Base-by-base conservation (phyloP, 2,113 vertebrate genomes). In the Epinephelus lanceolatus region DNA sequence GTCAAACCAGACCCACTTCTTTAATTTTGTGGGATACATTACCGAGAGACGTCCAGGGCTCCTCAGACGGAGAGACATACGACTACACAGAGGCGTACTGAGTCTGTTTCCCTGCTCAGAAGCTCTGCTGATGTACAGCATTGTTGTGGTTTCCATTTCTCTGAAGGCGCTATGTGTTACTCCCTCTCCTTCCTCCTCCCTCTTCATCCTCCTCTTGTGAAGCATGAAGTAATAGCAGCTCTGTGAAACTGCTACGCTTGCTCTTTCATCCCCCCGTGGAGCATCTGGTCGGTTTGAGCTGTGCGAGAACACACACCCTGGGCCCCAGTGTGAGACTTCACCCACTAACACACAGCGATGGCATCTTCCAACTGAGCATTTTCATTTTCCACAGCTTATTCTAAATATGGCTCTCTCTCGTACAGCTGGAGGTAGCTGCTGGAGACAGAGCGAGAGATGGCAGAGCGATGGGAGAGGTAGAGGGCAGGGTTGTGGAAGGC, bases 271-370 rank as follows among this genome's bases (percentile, higher is more conserved):
- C 67, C 83, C 78, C 88, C 0, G 8, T 40, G 73, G 88, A 86
- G 74, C 80, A 82, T 87, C 80, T 84, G 74, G 80, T 86, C 76
- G 69, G 76, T 88, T 82, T 87, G 86, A 88, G 81, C 62, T 17
- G 51, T 75, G 75, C 18, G 14, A 65, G 42, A 83, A 62, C 70
- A 49, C 74, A 63, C 63, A 45, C 60, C 49, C 62, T 1, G 0
- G 51, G 69, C 62, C 80, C 72, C 72, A 30, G 72, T 62, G 73
- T 86, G 85, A 81, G 80, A 75, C 74, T 73, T 81, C 73, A 73
- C 72, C 62, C 25, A 25, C 68, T 80, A 67, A 86, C 76, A 67
- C 74, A 51, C 72, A 69, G 61, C 25, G 14, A 86, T 76, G 74
- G 61, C 40, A 27, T 70, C 52, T 56, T 74, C 61, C 57, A 57